These are phyloP conservation scores for Brachionus paranguensis DNA, from an alignment of 1,140 invertebrate genomes.

Conservation along the genomic window DNA sequence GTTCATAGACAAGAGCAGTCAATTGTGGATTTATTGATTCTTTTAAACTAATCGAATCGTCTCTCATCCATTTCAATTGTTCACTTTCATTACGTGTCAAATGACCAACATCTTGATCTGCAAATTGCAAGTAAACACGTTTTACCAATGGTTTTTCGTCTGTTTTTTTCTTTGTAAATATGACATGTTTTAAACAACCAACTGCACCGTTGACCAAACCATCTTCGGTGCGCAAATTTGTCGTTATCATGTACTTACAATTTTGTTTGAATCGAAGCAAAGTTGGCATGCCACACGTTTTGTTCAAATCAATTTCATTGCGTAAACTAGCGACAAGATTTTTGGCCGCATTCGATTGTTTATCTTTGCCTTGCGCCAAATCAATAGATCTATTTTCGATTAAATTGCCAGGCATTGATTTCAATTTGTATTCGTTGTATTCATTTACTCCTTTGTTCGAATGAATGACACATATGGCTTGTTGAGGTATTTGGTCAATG, in stretches of 20 bases:
- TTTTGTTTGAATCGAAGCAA: neutral
- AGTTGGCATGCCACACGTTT: neutral
- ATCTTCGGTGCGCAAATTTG: neutral
- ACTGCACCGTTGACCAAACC: neutral
- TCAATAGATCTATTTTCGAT: neutral
- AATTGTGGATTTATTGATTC: no score
- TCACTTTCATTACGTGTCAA: no score
- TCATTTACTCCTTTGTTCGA: neutral
- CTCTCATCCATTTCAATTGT: no score
- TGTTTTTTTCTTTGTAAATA: no score
- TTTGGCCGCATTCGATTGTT: neutral
- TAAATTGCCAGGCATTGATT: neutral
- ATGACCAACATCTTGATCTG: no score
- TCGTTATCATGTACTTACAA: neutral
- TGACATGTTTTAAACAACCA: neutral
- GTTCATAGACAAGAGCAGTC: no score
- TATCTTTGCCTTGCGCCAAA: neutral
- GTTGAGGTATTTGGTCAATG: neutral
- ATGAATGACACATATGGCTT: neutral
- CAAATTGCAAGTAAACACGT: no score
- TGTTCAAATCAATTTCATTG: neutral
- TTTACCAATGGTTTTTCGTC: no score
- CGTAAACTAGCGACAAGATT: neutral
- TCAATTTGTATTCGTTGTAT: neutral
- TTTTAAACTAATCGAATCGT: no score